These are phyloP conservation scores for Fulica atra DNA, from an alignment of 2,113 vertebrate genomes.

Conservation along the genomic window DNA sequence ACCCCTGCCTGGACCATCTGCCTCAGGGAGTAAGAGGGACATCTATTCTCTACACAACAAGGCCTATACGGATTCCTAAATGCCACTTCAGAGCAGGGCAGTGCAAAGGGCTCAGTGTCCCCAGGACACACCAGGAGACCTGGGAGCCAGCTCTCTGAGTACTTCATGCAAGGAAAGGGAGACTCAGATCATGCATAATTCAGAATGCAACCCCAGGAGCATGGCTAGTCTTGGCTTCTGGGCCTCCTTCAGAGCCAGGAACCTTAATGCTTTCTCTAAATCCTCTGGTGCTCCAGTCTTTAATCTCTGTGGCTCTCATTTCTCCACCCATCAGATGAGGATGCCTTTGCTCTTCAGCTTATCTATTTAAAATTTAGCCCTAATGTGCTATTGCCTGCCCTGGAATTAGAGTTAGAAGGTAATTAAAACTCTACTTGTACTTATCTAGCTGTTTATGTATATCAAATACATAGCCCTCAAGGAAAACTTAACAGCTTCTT, in stretches of 20 bases:
- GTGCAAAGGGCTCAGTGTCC: not conserved
- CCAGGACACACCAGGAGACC: not conserved
- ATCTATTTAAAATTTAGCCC: constrained; percentile 5
- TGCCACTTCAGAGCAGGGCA: not conserved
- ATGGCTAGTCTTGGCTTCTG: not conserved
- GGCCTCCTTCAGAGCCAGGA: not conserved
- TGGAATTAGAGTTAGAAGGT: not conserved
- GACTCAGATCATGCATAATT: not conserved
- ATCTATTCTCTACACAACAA: not conserved
- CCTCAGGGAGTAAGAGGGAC: not conserved
- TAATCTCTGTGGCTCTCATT: constrained; percentile 4
- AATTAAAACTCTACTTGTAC: not conserved
- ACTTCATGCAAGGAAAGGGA: not conserved
- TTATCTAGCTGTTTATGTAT: not conserved
- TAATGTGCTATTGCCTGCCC: not conserved
- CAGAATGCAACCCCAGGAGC: not conserved
- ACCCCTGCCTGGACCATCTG: not conserved
- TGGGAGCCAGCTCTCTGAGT: not conserved
- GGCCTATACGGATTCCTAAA: not conserved
- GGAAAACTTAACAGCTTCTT: not conserved
- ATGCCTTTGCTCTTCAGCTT: constrained; percentile 16
- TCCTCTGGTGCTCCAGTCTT: not conserved
- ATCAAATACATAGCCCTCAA: not conserved
- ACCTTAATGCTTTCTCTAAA: not conserved
- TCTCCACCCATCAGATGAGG: not conserved